Evolutionary conservation across 2,888 invertebrate genomes (phyloP), one percentile per base, ranked within the genome.

Genomic region (Orchesellides sinensis): DNA sequence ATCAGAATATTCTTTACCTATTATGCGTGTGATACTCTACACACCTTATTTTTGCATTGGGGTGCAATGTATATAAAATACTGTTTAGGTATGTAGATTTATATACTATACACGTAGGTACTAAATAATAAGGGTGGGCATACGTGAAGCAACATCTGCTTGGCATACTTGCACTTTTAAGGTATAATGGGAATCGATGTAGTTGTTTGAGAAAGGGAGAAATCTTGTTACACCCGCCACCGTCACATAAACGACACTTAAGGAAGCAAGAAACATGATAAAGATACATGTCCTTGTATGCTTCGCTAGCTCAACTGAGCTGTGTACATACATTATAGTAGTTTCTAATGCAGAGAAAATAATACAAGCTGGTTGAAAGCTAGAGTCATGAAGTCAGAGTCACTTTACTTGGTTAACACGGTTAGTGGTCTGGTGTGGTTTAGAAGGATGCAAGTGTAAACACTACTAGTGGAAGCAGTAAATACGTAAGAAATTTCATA

Each of bases 161-260:
- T 32, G 65, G 21, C 27, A 32, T 61, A 8, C 65, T 65, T 32
- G 5, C 61, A 61, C 61, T n/a, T 61, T 32, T 54, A 5, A 12
- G 6, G 21, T 45, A 40, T 65, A 63, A 65, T 40, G 40, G 21
- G 40, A 45, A 65, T 23, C 23, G 65, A 65, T 65, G 65, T 65
- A 45, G 56, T 66, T 75, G 45, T 75, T 75, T 66, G 40, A 66
- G 75, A 47, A 75, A 75, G 40, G 66, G 66, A 74, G 74, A 75
- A 75, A 75, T 75, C 75, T 75, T 75, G 75, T 66, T 75, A n/a
- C n/a, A n/a, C n/a, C n/a, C n/a, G n/a, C 29, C 75, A 56, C 66
- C 75, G 75, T 75, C 75, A 56, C 75, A 75, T 75, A 75, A 75
- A 75, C 75, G 75, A 75, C 65, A 75, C 75, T 75, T 75, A 66